Percentiles rank a stretch among this genome's conserved stretches.
Evolutionary conservation across 2,888 invertebrate genomes (phyloP).

Genomic region (Dicyrtomina minuta): DNA sequence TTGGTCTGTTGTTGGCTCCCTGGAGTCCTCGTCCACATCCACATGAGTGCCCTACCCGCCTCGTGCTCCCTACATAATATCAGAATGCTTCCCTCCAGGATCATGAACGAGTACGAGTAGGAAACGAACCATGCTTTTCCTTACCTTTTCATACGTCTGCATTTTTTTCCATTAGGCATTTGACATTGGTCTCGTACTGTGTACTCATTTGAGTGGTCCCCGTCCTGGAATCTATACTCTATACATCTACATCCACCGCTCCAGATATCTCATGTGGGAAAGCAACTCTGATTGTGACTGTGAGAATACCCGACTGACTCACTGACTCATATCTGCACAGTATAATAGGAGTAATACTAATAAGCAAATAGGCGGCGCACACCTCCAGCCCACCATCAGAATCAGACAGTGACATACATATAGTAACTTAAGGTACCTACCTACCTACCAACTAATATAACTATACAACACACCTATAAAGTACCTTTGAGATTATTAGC

Average conservation of each 20-base stretch:
- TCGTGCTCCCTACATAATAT: not conserved
- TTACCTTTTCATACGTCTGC: too few relatives aligned
- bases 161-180: conserved; percentile 1
- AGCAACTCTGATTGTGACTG: too few relatives aligned
- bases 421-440: not conserved
- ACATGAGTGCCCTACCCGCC: conserved; percentile 15
- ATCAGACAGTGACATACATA: too few relatives aligned
- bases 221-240: too few relatives aligned
- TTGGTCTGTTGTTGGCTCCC: not conserved
- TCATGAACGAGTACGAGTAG: too few relatives aligned
- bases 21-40: conserved; percentile 9
- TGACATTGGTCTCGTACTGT: not conserved
- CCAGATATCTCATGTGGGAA: too few relatives aligned
- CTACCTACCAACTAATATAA: not conserved
- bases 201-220: not conserved
- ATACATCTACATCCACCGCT: too few relatives aligned
- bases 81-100: too few relatives aligned
- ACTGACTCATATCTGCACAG: conserved; percentile 2
- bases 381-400: too few relatives aligned
- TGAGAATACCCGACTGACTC: conserved; percentile 6
- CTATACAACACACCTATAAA: too few relatives aligned
- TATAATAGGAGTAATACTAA: not conserved
- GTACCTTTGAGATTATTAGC: too few relatives aligned
- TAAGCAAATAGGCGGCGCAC: too few relatives aligned
- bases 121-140: not conserved